These are phyloP conservation scores for Adelphocoris suturalis DNA, from an alignment of 2,888 invertebrate genomes.

Conservation along the genomic window DNA sequence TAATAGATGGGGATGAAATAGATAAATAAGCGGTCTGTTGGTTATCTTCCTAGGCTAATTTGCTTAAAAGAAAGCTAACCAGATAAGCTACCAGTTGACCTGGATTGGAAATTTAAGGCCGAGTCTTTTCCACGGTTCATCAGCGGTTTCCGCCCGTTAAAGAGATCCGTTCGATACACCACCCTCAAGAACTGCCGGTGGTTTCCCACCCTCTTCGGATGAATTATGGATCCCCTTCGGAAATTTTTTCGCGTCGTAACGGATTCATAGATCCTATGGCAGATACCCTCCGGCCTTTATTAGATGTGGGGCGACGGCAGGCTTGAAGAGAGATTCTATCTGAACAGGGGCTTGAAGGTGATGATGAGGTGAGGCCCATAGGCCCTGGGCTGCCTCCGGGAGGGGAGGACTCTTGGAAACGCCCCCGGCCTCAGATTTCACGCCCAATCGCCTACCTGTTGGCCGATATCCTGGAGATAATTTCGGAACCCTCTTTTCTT, in stretches of 20 bases:
- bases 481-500: constrained; percentile 6
- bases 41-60: too few relatives aligned
- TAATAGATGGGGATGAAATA: too few relatives aligned
- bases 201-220: neutral
- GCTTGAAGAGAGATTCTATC: neutral
- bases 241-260: constrained; percentile 15
- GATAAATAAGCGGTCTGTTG: too few relatives aligned
- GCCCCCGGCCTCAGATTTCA: constrained; percentile 55
- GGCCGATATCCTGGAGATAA: constrained; percentile 41
- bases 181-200: neutral
- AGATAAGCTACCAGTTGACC: neutral
- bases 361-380: neutral
- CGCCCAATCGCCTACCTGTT: constrained; percentile 58
- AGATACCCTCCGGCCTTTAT: neutral
- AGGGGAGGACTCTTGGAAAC: neutral
- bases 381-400: neutral
- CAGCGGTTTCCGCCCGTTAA: neutral
- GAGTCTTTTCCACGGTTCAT: neutral
- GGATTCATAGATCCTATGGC: neutral
- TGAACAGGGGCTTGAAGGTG: constrained; percentile 4
- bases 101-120: neutral
- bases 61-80: neutral
- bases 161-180: neutral
- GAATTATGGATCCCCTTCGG: constrained; percentile 1
- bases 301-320: constrained; percentile 17